These are phyloP conservation scores for Yponomeuta plumbellus DNA, from an alignment of 2,888 invertebrate genomes.

Conservation along the genomic window DNA sequence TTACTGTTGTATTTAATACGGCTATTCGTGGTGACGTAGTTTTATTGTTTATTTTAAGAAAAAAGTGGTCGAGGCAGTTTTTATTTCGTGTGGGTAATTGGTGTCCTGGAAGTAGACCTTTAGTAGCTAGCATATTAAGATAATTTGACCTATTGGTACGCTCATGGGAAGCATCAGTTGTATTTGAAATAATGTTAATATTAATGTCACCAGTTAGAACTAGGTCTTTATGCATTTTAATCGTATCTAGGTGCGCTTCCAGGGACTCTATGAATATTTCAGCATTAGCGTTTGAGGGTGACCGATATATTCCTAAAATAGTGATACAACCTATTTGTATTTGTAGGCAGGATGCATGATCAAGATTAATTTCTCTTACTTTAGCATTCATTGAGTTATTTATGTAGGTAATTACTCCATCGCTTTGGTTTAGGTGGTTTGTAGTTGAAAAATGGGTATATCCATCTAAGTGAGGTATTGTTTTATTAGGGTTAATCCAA, in stretches of 20 bases:
- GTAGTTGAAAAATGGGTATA: not conserved
- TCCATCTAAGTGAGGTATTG: not conserved
- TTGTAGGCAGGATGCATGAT: slow-evolving; percentile 7
- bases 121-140: too few species aligned
- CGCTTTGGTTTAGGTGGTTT: slow-evolving; percentile 5
- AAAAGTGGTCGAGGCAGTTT: too few species aligned
- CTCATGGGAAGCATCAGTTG: too few species aligned
- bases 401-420: slow-evolving; percentile 5
- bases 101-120: too few species aligned
- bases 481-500: not conserved
- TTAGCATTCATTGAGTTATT: not conserved
- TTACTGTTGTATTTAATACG: too few species aligned
- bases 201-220: slow-evolving; percentile 6
- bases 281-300: slow-evolving; percentile 1
- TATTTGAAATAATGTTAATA: slow-evolving; percentile 1
- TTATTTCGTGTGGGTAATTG: too few species aligned
- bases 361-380: not conserved
- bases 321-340: not conserved
- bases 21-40: too few species aligned
- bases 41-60: too few species aligned
- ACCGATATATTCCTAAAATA: not conserved
- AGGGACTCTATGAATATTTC: not conserved
- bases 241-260: not conserved
- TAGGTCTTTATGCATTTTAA: not conserved
- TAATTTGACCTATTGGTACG: too few species aligned